These are phyloP conservation scores for Balanococcus diminutus DNA, from an alignment of 2,888 invertebrate genomes.

Conservation along the genomic window DNA sequence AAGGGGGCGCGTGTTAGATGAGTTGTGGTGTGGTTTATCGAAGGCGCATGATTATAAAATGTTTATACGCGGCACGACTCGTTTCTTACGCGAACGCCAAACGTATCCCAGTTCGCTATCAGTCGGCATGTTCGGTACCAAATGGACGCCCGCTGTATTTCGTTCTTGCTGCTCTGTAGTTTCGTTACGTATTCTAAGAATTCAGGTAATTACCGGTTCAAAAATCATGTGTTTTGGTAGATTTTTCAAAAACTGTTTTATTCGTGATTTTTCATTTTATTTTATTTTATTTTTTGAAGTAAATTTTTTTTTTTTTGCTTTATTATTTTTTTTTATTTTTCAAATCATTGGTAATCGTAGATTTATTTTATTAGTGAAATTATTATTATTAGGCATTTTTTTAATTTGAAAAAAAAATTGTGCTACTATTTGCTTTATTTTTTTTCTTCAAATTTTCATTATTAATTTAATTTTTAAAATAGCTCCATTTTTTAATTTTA, in stretches of 20 bases:
- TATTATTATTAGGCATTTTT: background rate
- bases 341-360: background rate
- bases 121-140: conserved; percentile 53
- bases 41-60: conserved; percentile 52
- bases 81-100: conserved; percentile 3
- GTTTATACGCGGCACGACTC: conserved; percentile 46
- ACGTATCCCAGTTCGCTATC: conserved; percentile 41
- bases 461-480: background rate
- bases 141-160: conserved; percentile 51
- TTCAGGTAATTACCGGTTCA: conserved; percentile 43
- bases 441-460: background rate
- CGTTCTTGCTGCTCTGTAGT: conserved; percentile 42
- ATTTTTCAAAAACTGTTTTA: background rate
- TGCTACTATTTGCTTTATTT: background rate
- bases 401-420: background rate
- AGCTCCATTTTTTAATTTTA: background rate
- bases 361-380: background rate
- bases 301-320: background rate
- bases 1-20: conserved; percentile 48
- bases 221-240: background rate
- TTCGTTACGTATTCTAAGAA: conserved; percentile 50
- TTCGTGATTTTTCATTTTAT: background rate
- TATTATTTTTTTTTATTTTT: background rate
- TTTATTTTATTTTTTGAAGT: background rate
- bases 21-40: conserved; percentile 46